These are phyloP conservation scores for Avahi laniger DNA, from an alignment of 2,797 vertebrate species.

Conservation along the genomic window DNA sequence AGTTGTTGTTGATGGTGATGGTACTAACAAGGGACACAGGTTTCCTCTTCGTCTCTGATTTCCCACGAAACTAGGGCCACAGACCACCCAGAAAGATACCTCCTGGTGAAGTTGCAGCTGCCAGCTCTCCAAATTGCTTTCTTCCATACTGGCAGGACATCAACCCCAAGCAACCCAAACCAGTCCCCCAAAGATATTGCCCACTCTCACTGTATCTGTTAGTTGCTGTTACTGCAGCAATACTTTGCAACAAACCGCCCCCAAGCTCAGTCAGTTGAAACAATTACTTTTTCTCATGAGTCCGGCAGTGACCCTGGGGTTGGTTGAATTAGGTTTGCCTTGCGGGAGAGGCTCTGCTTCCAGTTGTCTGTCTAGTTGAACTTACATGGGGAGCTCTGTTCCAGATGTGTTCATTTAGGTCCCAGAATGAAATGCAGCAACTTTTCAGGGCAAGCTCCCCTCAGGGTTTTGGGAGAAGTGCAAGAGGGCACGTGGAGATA, in stretches of 20 bases:
- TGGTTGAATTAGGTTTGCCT: not conserved
- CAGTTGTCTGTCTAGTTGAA: not conserved
- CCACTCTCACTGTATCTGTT: not conserved
- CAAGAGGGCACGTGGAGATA: not conserved
- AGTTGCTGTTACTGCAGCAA: not conserved
- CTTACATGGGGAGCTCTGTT: not conserved
- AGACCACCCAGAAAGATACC: not conserved
- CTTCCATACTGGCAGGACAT: not conserved
- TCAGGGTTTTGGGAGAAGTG: not conserved
- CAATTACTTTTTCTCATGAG: not conserved
- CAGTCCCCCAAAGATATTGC: not conserved
- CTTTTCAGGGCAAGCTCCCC: not conserved
- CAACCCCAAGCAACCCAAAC: not conserved
- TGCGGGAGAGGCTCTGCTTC: not conserved
- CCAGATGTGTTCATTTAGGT: not conserved
- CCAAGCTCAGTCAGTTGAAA: not conserved
- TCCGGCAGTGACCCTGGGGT: not conserved
- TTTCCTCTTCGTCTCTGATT: not conserved
- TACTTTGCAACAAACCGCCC: not conserved
- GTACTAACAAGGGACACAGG: not conserved
- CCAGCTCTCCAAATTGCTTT: not conserved
- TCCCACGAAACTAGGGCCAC: not conserved
- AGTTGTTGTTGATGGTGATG: not conserved
- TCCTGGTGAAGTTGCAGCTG: not conserved
- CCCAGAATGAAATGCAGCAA: not conserved